Percentiles rank a stretch among this genome's conserved stretches.
phyloP scores from a whole-genome alignment of 1,140 invertebrate genomes.

The Andrena cerasifolii region DNA sequence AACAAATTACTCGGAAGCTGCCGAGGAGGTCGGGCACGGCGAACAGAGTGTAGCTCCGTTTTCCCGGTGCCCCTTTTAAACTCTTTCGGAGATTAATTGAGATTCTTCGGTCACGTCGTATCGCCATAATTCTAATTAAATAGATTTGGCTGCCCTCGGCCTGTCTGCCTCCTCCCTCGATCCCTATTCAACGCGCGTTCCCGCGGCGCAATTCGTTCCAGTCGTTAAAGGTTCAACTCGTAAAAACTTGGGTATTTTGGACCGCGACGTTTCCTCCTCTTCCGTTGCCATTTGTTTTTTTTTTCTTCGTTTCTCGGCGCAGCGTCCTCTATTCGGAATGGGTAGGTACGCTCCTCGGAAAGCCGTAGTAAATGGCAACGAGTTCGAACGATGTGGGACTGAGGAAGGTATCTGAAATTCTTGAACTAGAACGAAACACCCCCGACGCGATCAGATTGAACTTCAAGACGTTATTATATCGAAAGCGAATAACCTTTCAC shows the following conservation, averaged over 20 bases:
- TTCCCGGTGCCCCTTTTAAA: slow-evolving; percentile 15
- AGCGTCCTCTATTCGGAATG: too few relatives aligned
- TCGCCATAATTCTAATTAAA: slow-evolving; percentile 72
- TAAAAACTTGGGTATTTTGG: slow-evolving; percentile 57
- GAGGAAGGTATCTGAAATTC: too few relatives aligned
- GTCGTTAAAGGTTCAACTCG: slow-evolving; percentile 65
- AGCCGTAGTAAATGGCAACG: too few relatives aligned
- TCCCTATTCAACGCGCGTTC: slow-evolving; percentile 11
- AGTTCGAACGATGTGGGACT: too few relatives aligned
- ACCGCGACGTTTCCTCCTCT: background rate
- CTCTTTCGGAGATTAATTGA: slow-evolving; percentile 64
- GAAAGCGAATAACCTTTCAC: too few relatives aligned
- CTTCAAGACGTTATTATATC: too few relatives aligned
- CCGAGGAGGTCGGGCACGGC: background rate
- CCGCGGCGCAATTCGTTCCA: slow-evolving; percentile 49
- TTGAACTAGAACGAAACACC: too few relatives aligned
- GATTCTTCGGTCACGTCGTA: slow-evolving; percentile 62
- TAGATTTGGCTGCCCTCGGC: slow-evolving; percentile 48
- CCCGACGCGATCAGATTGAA: too few relatives aligned
- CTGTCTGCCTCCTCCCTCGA: background rate
- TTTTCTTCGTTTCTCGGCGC: too few relatives aligned
- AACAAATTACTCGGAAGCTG: slow-evolving; percentile 26
- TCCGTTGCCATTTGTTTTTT: too few relatives aligned
- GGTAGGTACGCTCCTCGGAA: too few relatives aligned
- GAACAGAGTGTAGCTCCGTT: background rate